Conservation (phyloP, 53 echinoderm and acorn worm genomes). For the Patiria pectinifera region DNA sequence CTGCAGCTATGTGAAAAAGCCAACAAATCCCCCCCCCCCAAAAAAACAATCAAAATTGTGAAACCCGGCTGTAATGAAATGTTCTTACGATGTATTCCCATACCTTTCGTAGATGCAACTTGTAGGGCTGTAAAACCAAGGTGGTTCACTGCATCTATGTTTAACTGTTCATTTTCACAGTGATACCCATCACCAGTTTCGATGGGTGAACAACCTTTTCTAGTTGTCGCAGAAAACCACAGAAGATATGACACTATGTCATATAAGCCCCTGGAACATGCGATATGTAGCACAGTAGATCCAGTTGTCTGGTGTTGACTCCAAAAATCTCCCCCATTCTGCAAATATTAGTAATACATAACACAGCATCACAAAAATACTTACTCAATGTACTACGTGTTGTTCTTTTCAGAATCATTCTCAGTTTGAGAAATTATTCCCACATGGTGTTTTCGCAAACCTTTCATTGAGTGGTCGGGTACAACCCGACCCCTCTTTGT, state of each 20-base stretch:
- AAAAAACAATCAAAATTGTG: not conserved
- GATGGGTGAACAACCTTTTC: constrained; percentile 5
- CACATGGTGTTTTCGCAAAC: no score
- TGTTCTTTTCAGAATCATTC: no score
- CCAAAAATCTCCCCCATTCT: constrained; percentile 94
- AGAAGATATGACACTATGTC: constrained; percentile 83
- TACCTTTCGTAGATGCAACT: constrained; percentile 90
- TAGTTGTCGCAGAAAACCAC: constrained; percentile 58
- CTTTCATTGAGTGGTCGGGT: no score
- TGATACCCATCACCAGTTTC: not conserved
- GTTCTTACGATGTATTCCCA: not conserved
- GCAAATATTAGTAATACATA: not conserved
- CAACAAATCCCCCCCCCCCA: no score
- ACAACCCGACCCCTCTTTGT: no score
- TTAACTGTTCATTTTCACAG: constrained; percentile 44
- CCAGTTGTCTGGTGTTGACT: constrained; percentile 84
- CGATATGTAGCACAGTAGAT: constrained; percentile 89
- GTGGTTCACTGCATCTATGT: constrained; percentile 86
- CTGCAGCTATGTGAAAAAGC: no score
- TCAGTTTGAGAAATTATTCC: no score
- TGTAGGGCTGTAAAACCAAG: constrained; percentile 84
- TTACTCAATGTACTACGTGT: no score
- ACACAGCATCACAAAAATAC: not conserved
- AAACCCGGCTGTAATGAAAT: no score
- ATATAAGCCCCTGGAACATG: constrained; percentile 85